phyloP scores from a whole-genome alignment of 2,113 vertebrate genomes.

The Rhea pennata region DNA sequence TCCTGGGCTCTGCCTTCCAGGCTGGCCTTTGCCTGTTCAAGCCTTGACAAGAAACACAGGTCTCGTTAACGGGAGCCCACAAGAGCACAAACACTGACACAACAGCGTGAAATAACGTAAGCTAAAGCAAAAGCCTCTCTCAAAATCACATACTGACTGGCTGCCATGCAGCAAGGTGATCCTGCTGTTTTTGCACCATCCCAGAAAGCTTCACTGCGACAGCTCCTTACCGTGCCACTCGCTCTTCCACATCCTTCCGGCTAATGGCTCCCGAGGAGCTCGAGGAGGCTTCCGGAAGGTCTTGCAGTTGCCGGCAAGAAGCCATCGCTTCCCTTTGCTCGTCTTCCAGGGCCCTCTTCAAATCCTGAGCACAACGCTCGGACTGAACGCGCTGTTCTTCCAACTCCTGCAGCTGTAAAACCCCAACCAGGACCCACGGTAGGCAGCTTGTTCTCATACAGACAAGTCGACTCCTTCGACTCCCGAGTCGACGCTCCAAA shows the following conservation, averaged over 20 bases:
- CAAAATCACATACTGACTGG: neutral
- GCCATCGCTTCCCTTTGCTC: constrained; percentile 73
- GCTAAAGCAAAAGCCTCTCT: neutral
- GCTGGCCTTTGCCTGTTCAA: too few relatives aligned
- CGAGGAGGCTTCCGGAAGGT: constrained; percentile 69
- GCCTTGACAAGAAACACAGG: too few relatives aligned
- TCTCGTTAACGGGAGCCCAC: neutral
- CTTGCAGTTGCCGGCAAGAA: constrained; percentile 78
- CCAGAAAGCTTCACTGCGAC: neutral
- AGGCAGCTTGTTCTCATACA: neutral
- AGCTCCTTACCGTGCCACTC: constrained; percentile 79
- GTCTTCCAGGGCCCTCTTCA: constrained; percentile 75
- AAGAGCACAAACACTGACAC: neutral
- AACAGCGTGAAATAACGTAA: neutral
- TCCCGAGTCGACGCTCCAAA: neutral
- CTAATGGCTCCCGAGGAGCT: constrained; percentile 52
- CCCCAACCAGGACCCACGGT: neutral
- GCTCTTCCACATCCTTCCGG: constrained; percentile 82
- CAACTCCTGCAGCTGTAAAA: constrained; percentile 82
- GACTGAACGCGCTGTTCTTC: constrained; percentile 78
- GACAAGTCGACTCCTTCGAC: neutral
- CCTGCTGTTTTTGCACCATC: neutral
- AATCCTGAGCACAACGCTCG: constrained; percentile 69
- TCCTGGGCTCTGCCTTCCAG: too few relatives aligned
- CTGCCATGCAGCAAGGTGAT: neutral